phyloP scores from a whole-genome alignment of 2,797 vertebrate genomes.

The Bradypodion pumilum region DNA sequence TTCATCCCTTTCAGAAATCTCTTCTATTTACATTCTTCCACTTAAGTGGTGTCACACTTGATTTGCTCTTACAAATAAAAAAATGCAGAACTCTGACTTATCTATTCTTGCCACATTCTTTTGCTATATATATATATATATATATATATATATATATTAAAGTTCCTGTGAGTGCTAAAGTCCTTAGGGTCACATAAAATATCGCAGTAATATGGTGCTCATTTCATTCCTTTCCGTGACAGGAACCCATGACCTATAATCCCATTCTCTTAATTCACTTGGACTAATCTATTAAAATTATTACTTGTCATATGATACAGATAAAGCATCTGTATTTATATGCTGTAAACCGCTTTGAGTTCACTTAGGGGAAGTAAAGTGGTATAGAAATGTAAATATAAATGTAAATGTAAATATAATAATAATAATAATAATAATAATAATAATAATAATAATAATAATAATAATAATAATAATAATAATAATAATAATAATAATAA shows the following conservation, averaged over 20 bases:
- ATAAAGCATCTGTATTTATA: too few relatives aligned
- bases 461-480: too few relatives aligned
- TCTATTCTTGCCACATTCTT: not conserved
- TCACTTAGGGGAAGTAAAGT: too few relatives aligned
- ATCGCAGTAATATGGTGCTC: not conserved
- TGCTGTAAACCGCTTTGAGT: too few relatives aligned
- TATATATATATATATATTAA: not conserved
- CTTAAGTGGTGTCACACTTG: not conserved
- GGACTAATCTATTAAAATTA: not conserved
- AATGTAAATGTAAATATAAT: too few relatives aligned
- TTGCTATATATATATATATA: not conserved
- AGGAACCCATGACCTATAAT: not conserved
- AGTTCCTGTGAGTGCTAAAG: not conserved
- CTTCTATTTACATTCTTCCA: constrained; percentile 29
- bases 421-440: too few relatives aligned
- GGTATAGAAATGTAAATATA: too few relatives aligned
- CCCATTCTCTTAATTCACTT: not conserved
- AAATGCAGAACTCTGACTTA: constrained; percentile 46
- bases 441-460: too few relatives aligned
- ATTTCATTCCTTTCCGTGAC: not conserved
- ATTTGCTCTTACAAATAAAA: constrained; percentile 12
- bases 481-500: too few relatives aligned
- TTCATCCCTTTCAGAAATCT: not conserved
- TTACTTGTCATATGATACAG: not conserved
- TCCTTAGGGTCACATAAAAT: not conserved